Evolutionary conservation across 2,797 vertebrate species (phyloP).

Genomic region (Pelodytes ibericus): DNA sequence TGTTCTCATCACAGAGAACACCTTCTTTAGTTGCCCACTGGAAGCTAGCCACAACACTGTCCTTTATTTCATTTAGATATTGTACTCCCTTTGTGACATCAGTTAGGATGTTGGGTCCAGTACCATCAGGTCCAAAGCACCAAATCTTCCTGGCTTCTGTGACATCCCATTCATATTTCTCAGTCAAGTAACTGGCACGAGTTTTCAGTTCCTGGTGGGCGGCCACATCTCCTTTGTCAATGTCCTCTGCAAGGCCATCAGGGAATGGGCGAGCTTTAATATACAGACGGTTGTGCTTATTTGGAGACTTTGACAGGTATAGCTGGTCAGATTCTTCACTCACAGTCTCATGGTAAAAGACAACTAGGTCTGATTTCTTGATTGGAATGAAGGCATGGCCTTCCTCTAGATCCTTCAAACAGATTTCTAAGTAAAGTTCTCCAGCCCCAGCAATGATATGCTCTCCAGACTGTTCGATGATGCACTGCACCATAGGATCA

Average conservation of each 20-base stretch:
- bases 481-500: constrained; percentile 89
- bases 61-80: constrained; percentile 62
- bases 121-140: constrained; percentile 59
- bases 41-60: no score
- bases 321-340: constrained; percentile 63
- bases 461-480: constrained; percentile 63
- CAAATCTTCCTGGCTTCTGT: constrained; percentile 60
- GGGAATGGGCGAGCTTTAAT: constrained; percentile 61
- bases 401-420: no score
- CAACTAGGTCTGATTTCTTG: constrained; percentile 61
- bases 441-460: constrained; percentile 59
- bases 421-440: constrained; percentile 63
- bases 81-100: constrained; percentile 61
- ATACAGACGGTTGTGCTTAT: constrained; percentile 59
- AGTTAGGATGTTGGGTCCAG: constrained; percentile 52
- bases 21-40: constrained; percentile 63
- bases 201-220: constrained; percentile 78
- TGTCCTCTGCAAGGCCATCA: constrained; percentile 85
- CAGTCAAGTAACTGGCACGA: constrained; percentile 51
- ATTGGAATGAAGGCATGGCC: constrained; percentile 60
- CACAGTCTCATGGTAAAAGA: constrained; percentile 59
- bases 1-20: constrained; percentile 59
- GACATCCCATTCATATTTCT: constrained; percentile 60
- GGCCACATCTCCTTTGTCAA: constrained; percentile 87
- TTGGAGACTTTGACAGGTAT: constrained; percentile 61